Percentiles rank a stretch among this genome's conserved stretches.
Evolutionary conservation across 2,888 invertebrate genomes (phyloP).

Genomic region (Rhagophthalmus giganteus): DNA sequence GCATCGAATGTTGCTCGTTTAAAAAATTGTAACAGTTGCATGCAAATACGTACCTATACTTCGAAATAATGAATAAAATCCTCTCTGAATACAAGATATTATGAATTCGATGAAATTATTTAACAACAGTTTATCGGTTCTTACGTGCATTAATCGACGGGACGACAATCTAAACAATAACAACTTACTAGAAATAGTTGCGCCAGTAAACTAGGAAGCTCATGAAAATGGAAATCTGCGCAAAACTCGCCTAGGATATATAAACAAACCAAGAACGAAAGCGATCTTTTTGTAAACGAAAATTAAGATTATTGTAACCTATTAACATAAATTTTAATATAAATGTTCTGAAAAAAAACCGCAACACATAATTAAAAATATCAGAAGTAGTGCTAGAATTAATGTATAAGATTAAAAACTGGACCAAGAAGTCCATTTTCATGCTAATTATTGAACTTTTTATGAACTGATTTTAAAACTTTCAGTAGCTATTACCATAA

Average conservation of each 20-base stretch:
- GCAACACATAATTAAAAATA: slow-evolving; percentile 16
- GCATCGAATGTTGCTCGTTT: no score
- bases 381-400: slow-evolving; percentile 11
- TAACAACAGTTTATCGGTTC: no score
- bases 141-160: no score
- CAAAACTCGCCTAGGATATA: neutral
- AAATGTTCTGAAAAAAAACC: slow-evolving; percentile 13
- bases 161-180: no score
- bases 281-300: slow-evolving; percentile 7
- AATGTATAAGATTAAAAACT: slow-evolving; percentile 18
- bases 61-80: no score
- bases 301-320: slow-evolving; percentile 14
- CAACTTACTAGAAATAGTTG: no score
- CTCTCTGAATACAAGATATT: no score
- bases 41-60: no score
- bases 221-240: neutral
- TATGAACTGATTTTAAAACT: slow-evolving; percentile 8
- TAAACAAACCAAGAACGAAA: slow-evolving; percentile 11
- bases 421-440: slow-evolving; percentile 20
- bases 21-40: no score
- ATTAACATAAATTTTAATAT: slow-evolving; percentile 24
- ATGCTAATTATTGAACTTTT: slow-evolving; percentile 16
- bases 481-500: slow-evolving; percentile 11
- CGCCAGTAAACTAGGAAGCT: no score
- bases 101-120: no score